Evolutionary conservation across 2,888 invertebrate species (phyloP).

Genomic region (Drosophila niveifrons): DNA sequence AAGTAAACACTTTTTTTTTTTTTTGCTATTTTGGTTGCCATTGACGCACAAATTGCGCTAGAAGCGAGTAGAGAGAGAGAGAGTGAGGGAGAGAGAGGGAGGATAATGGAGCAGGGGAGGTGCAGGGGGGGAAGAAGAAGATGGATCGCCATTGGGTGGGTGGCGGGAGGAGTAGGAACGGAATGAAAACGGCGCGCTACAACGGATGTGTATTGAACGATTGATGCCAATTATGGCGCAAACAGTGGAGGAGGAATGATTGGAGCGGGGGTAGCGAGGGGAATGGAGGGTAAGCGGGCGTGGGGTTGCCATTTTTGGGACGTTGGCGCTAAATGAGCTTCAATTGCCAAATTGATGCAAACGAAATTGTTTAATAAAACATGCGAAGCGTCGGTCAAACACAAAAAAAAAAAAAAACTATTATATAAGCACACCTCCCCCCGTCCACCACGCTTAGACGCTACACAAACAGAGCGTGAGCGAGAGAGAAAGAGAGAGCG

Average conservation of each 20-base stretch:
- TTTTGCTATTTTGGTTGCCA: slow-evolving; percentile 41
- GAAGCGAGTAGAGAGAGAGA: slow-evolving; percentile 21
- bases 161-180: neutral
- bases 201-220: slow-evolving; percentile 74
- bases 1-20: slow-evolving; percentile 68
- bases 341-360: slow-evolving; percentile 70
- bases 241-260: neutral
- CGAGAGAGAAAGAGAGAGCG: neutral
- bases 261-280: neutral
- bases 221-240: slow-evolving; percentile 62
- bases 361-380: slow-evolving; percentile 57
- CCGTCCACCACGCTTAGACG: no score
- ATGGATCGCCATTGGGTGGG: slow-evolving; percentile 37
- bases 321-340: slow-evolving; percentile 64
- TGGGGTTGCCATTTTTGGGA: slow-evolving; percentile 65
- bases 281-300: slow-evolving; percentile 27
- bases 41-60: slow-evolving; percentile 57
- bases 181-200: slow-evolving; percentile 6
- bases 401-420: slow-evolving; percentile 31
- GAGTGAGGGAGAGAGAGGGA: no score
- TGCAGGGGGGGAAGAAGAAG: neutral
- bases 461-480: neutral
- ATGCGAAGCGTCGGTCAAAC: slow-evolving; percentile 28
- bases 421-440: slow-evolving; percentile 56
- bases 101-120: neutral